These are phyloP conservation scores for Pammene fasciana DNA, from an alignment of 2,888 invertebrate genomes.

Conservation along the genomic window DNA sequence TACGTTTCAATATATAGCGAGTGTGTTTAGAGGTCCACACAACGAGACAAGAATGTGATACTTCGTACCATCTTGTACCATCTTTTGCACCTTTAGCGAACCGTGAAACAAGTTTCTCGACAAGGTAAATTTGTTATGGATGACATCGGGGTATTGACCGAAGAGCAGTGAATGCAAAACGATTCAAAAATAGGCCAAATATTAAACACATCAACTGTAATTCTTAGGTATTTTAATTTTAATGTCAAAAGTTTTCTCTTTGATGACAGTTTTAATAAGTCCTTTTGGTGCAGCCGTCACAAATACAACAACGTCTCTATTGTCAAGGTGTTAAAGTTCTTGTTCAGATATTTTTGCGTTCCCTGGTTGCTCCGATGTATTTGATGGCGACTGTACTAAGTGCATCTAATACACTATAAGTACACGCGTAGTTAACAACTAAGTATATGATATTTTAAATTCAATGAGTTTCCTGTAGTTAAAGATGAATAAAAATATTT, in stretches of 20 bases:
- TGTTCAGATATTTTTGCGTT: no score
- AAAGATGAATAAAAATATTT: conserved; percentile 19
- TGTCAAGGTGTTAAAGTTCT: no score
- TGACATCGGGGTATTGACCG: conserved; percentile 25
- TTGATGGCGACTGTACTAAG: no score
- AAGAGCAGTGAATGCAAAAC: conserved; percentile 12
- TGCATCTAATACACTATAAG: no score
- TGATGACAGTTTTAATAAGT: no score
- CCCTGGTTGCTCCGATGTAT: no score
- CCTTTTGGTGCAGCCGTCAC: no score
- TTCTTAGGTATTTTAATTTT: no score
- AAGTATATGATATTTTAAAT: conserved; percentile 13
- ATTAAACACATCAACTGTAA: background rate
- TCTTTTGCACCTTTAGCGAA: conserved; percentile 17
- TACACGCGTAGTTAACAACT: background rate
- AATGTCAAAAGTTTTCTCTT: no score
- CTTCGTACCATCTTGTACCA: conserved; percentile 30
- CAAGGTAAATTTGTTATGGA: conserved; percentile 21
- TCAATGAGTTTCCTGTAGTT: conserved; percentile 20
- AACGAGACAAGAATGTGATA: conserved; percentile 15
- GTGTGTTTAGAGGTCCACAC: conserved; percentile 18
- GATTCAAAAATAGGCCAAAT: conserved; percentile 3
- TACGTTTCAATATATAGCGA: conserved; percentile 28
- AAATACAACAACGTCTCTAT: no score
- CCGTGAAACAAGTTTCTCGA: conserved; percentile 23